Evolutionary conservation across 2,113 vertebrate species (phyloP).

Genomic region (Salvator merianae): DNA sequence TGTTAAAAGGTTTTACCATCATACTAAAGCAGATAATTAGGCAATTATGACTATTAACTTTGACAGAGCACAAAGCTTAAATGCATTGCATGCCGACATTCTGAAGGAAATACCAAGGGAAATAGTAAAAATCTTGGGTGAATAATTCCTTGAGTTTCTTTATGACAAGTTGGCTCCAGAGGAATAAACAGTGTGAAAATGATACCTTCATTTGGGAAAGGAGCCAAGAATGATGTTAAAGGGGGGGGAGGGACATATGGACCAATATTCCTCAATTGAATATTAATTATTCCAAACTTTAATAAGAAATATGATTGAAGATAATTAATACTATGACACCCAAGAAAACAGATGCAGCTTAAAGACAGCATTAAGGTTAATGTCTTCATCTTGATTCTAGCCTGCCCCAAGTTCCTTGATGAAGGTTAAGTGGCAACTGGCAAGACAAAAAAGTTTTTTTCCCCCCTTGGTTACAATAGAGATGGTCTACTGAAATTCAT

Average conservation of each 20-base stretch:
- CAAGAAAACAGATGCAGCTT: constrained; percentile 48
- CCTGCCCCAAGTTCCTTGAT: background rate
- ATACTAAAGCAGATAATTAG: constrained; percentile 77
- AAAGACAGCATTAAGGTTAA: constrained; percentile 39
- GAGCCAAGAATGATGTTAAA: constrained; percentile 17
- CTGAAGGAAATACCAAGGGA: constrained; percentile 57
- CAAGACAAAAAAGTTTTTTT: too few species aligned
- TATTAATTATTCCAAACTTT: constrained; percentile 39
- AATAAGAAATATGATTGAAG: constrained; percentile 50
- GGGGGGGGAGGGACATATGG: background rate
- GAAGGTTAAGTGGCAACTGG: background rate
- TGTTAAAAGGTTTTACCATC: constrained; percentile 79
- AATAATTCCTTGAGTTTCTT: constrained; percentile 56
- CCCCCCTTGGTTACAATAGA: background rate
- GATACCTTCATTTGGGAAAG: constrained; percentile 38
- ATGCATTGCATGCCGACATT: constrained; percentile 65
- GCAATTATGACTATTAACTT: constrained; percentile 78
- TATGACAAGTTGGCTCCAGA: constrained; percentile 50
- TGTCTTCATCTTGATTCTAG: constrained; percentile 47
- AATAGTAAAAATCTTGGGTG: constrained; percentile 58
- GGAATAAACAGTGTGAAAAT: constrained; percentile 47
- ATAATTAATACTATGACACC: constrained; percentile 59
- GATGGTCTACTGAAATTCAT: background rate
- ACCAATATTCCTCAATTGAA: constrained; percentile 50
- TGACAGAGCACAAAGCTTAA: constrained; percentile 74